Base-by-base conservation (phyloP, 1,140 invertebrate species). In the Parasteatoda tepidariorum region DNA sequence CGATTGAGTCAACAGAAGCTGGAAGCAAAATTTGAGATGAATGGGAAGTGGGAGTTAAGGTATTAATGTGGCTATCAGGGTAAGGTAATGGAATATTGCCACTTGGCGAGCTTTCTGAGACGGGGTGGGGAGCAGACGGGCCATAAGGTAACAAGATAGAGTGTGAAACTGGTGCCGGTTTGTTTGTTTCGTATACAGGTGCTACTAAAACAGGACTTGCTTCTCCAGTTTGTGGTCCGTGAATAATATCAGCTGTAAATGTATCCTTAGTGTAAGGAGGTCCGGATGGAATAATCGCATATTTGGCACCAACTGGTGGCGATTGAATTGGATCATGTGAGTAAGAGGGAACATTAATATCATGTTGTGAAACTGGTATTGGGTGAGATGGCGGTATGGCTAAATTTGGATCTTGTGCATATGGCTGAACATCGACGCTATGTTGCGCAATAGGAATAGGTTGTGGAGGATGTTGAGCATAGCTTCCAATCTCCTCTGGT, bases 211-310 rank as follows among this genome's bases (percentile, higher is more conserved):
- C 11, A 24, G 11, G 22, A 24, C 11, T 48, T 0, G 38, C 18
- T 48, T 48, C 38, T 4, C 38, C 38, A 18, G 9, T 48, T 13
- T 34, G 74, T 30, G 74, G 34, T 18, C 61, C 55, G 26, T 78
- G 74, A 26, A 78, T 66, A n/a, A 78, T 78, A 48, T 78, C 74
- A 9, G 74, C 54, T 1, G 74, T 24, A 33, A 62, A 57, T 1
- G 74, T 38, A 34, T 66, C 31, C 13, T 18, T 54, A 11, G 59
- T 26, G 24, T 78, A 66, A 15, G 74, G 34, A 48, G 74, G 74
- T 0, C 61, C 74, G 15, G 34, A 31, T 18, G 74, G 74, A 48
- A 78, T 13, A 11, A 78, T 38, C 5, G 22, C 34, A 24, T 78
- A 78, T 64, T 78, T 78, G 5, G 61, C 13, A 2, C 62, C 62